Conservation (phyloP, 2,113 vertebrate genomes). For the Colistium nudipinnis region DNA sequence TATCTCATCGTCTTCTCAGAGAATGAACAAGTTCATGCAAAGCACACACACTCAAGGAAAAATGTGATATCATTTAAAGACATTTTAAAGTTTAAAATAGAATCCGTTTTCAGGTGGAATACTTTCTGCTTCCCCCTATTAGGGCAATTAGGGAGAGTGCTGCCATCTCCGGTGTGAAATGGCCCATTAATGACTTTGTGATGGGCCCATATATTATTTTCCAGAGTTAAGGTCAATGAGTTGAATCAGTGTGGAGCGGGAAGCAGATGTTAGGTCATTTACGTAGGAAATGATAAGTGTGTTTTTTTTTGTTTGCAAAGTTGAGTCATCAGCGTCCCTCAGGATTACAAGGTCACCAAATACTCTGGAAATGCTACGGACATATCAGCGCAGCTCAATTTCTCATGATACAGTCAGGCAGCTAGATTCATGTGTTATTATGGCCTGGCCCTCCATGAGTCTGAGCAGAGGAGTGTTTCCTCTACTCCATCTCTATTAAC, state of each 20-base stretch:
- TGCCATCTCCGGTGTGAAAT: conserved; percentile 51
- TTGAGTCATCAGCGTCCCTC: conserved; percentile 58
- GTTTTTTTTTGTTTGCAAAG: conserved; percentile 67
- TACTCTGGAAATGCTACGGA: conserved; percentile 33
- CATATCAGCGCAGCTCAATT: conserved; percentile 44
- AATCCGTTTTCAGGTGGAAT: conserved; percentile 34
- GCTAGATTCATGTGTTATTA: conserved; percentile 64
- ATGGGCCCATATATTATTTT: conserved; percentile 53
- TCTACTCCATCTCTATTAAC: conserved; percentile 68
- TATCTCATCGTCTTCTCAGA: too few relatives aligned
- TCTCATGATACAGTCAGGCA: conserved; percentile 50
- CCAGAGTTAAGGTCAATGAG: conserved; percentile 59
- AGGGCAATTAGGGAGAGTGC: conserved; percentile 24
- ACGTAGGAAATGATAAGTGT: conserved; percentile 50
- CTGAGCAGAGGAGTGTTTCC: conserved; percentile 54
- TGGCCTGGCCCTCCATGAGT: conserved; percentile 40
- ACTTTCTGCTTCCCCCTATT: conserved; percentile 28
- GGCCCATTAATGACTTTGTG: conserved; percentile 45
- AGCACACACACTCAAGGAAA: conserved; percentile 25
- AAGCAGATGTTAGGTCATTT: conserved; percentile 69
- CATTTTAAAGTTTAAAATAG: conserved; percentile 46
- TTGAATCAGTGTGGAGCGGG: conserved; percentile 45
- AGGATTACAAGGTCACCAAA: conserved; percentile 69
- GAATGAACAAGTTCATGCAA: too few relatives aligned
- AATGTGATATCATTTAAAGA: conserved; percentile 56